Percentiles rank a stretch among this genome's conserved stretches.
Conservation (phyloP, 2,797 vertebrate species). For the Masticophis lateralis region DNA sequence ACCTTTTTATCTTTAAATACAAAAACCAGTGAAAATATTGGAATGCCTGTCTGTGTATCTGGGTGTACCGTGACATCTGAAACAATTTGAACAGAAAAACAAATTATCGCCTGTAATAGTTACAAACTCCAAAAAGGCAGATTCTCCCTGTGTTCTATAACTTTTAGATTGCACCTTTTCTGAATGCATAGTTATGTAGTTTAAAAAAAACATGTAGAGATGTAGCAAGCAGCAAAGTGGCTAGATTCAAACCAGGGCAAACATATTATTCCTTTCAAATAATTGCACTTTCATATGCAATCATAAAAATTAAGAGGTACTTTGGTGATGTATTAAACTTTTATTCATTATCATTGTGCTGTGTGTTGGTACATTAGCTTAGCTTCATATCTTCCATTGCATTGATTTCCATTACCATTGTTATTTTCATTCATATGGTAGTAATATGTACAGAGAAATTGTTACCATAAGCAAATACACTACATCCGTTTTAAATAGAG, state of each 20-base stretch:
- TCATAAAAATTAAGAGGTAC: not conserved
- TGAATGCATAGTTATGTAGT: not conserved
- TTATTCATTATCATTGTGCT: not conserved
- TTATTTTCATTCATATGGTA: not conserved
- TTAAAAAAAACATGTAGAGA: not conserved
- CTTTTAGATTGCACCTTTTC: not conserved
- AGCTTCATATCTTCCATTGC: not conserved
- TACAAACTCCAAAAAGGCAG: not conserved
- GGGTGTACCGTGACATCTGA: not conserved
- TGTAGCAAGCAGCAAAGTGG: too few species aligned
- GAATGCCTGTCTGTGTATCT: not conserved
- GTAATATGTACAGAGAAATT: not conserved
- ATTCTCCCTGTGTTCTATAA: not conserved
- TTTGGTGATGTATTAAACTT: not conserved
- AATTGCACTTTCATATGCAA: not conserved
- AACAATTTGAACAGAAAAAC: not conserved
- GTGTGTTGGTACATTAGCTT: not conserved
- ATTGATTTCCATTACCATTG: not conserved
- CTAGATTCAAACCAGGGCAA: not conserved
- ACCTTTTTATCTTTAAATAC: not conserved
- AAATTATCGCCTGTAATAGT: not conserved
- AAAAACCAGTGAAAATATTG: slow-evolving; percentile 21
- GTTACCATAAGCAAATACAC: not conserved
- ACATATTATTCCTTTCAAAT: not conserved
- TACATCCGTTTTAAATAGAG: not conserved